phyloP scores from a whole-genome alignment of 2,888 invertebrate species.

The Pelosia muscerda region DNA sequence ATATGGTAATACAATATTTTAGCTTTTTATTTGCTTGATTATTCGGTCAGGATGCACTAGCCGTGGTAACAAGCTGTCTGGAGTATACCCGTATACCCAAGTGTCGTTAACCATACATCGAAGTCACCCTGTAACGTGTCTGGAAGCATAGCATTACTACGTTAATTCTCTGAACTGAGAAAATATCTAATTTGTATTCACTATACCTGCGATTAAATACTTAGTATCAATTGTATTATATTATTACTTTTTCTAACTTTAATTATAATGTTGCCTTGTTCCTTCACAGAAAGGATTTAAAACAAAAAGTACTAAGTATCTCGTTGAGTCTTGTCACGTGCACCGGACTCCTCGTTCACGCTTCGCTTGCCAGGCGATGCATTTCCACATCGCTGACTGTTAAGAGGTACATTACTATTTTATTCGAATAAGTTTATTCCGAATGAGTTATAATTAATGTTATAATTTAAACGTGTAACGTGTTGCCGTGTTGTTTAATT shows the following conservation, averaged over 20 bases:
- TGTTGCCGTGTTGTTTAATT: not conserved
- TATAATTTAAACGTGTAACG: not conserved
- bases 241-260: not conserved
- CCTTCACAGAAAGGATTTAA: not conserved
- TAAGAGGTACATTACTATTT: not conserved
- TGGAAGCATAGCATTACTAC: not conserved
- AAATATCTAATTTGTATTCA: not conserved
- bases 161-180: not conserved
- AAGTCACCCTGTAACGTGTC: not conserved
- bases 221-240: not conserved
- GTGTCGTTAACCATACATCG: no score
- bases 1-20: no score
- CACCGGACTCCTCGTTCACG: conserved; percentile 28
- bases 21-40: no score
- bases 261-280: conserved; percentile 11
- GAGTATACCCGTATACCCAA: no score
- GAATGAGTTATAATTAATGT: not conserved
- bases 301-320: not conserved
- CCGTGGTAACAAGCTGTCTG: no score
- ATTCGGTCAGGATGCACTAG: no score
- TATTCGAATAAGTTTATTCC: not conserved
- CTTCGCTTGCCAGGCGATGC: conserved; percentile 24
- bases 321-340: conserved; percentile 19
- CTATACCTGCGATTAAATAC: not conserved
- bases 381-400: conserved; percentile 13